phyloP scores from a whole-genome alignment of 1,140 invertebrate genomes.

The Idris sp. region DNA sequence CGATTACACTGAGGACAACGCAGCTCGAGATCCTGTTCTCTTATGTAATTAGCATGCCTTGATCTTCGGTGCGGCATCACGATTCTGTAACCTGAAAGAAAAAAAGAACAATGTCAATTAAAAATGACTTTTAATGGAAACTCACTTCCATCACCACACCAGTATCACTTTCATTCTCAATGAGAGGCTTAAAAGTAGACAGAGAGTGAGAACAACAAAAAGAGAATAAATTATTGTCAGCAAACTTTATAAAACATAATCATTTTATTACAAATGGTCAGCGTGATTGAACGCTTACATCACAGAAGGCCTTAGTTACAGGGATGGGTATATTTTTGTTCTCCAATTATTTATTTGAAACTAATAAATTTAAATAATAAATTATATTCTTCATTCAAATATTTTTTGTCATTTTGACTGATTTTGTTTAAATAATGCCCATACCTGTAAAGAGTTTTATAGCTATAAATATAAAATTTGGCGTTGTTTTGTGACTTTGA shows the following conservation, averaged over 20 bases:
- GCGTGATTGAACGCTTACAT: conserved; percentile 12
- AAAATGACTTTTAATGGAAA: not conserved
- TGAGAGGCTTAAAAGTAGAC: not conserved
- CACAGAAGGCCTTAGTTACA: not conserved
- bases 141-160: not conserved
- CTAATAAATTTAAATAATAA: too few species aligned
- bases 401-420: too few species aligned
- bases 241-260: conserved; percentile 34
- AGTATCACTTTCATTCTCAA: not conserved
- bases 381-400: too few species aligned
- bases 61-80: conserved; percentile 54
- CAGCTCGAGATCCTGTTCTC: conserved; percentile 58
- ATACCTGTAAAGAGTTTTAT: too few species aligned
- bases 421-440: too few species aligned
- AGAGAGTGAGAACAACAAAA: conserved; percentile 5
- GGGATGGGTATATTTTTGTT: too few species aligned
- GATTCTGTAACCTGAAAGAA: conserved; percentile 48
- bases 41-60: conserved; percentile 62
- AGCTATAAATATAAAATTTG: conserved; percentile 7
- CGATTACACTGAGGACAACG: conserved; percentile 76
- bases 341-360: too few species aligned
- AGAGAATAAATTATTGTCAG: conserved; percentile 23
- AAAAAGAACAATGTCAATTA: conserved; percentile 47
- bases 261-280: conserved; percentile 27
- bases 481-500: conserved; percentile 1